These are phyloP conservation scores for Leptocoma aspasia DNA, from an alignment of 2,113 vertebrate genomes.

Conservation along the genomic window DNA sequence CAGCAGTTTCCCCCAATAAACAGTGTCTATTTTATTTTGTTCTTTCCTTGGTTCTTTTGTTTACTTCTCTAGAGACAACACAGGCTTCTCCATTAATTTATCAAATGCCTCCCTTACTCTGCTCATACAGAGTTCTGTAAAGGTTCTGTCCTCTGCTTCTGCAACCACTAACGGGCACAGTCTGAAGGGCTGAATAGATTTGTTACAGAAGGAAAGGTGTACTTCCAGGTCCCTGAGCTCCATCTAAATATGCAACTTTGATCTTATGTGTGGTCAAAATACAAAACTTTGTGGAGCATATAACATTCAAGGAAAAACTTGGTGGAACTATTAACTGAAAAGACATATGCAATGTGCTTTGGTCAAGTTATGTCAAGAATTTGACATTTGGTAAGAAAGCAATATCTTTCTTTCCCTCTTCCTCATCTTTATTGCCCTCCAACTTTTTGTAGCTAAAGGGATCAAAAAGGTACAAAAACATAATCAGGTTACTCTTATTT, in stretches of 20 bases:
- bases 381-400: background rate
- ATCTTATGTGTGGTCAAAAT: conserved; percentile 31
- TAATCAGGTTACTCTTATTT: conserved; percentile 29
- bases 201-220: conserved; percentile 50
- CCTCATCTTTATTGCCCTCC: background rate
- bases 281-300: conserved; percentile 25
- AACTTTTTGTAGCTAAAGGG: background rate
- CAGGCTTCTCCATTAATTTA: conserved; percentile 58
- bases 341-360: background rate
- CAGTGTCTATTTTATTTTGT: background rate
- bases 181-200: conserved; percentile 41
- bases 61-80: conserved; percentile 12
- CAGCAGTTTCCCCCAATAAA: background rate
- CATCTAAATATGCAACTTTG: conserved; percentile 49
- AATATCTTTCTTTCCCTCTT: background rate
- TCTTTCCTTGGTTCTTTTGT: conserved; percentile 9
- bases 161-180: conserved; percentile 61
- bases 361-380: background rate
- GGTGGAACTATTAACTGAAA: background rate
- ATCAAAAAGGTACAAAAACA: conserved; percentile 18
- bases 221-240: conserved; percentile 66
- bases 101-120: conserved; percentile 60
- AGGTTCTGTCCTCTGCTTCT: conserved; percentile 49
- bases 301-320: conserved; percentile 28
- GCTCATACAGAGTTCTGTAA: conserved; percentile 58